Evolutionary conservation across 2,113 vertebrate species (phyloP), one percentile per base, ranked within the genome.

Genomic region (Bombycilla garrulus): DNA sequence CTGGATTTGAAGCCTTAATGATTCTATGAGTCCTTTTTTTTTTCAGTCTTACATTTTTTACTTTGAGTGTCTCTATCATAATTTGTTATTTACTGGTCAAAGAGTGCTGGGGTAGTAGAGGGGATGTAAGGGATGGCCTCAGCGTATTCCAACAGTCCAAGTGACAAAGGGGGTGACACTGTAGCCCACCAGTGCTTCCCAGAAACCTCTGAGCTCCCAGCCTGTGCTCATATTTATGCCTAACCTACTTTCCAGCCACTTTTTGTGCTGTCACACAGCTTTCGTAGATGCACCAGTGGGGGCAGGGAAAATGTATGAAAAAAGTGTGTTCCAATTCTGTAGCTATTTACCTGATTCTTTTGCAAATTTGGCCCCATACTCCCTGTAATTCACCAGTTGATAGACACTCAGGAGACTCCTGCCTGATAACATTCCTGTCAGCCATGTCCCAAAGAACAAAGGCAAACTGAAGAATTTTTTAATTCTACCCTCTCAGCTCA

Each of bases 401-500:
- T 92, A 96, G 95, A 86, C 86, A 81, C 93, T 72, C 1, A 4
- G 92, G 94, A 86, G 88, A 86, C 86, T 90, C 60, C 89, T 50
- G 65, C 62, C 95, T 97, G 92, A 50, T 82, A 96, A 94, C 80
- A n/a, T 96, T 97, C 95, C 83, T 97, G 97, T 98, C 97, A 98
- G 90, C 80, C 57, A 10, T 58, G 71, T 95, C 94, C 95, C 60
- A 92, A 95, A 98, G 98, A 98, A 97, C 97, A 98, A 98, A 98
- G 93, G 96, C 93, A 96, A 97, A 92, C 96, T 97, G 97, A 97
- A 97, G 85, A 90, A 98, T 97, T 97, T 98, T 97, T 98, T 97
- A 97, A 98, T 98, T 98, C 97, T 97, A 65, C 93, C 90, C 93
- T 97, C 96, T 98, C 97, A 98, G 97, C 97, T 98, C 97, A 98